These are phyloP conservation scores for Lerema accius DNA, from an alignment of 1,140 invertebrate species.

Conservation along the genomic window DNA sequence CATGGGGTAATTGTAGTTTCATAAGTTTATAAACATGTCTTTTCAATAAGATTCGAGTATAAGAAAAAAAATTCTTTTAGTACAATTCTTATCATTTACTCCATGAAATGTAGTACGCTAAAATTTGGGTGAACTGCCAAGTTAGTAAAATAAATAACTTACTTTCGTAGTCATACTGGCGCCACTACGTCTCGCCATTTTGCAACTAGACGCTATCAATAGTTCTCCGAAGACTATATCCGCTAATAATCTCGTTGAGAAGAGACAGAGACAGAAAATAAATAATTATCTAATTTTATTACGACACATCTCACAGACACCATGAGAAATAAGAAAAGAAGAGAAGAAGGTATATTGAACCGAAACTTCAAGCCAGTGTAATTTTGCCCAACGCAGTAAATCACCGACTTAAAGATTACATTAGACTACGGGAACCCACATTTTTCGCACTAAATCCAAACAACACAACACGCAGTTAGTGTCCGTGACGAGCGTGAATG, in stretches of 20 bases:
- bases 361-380: background rate
- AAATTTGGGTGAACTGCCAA: conserved; percentile 8
- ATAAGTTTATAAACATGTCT: background rate
- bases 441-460: conserved; percentile 70
- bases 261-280: no score
- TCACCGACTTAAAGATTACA: conserved; percentile 53
- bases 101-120: conserved; percentile 1
- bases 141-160: conserved; percentile 39
- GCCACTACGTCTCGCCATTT: conserved; percentile 51
- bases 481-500: conserved; percentile 74
- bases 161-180: conserved; percentile 44
- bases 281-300: no score
- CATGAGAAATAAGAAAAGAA: background rate
- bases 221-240: background rate
- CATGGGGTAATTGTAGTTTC: background rate
- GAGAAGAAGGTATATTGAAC: background rate
- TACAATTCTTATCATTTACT: no score
- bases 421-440: conserved; percentile 49
- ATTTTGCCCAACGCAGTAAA: conserved; percentile 35
- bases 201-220: background rate
- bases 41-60: no score
- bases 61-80: no score
- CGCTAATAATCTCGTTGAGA: background rate
- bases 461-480: conserved; percentile 74
- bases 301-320: background rate